Base-by-base conservation (phyloP, 2,888 invertebrate genomes). In the Apomyelois bistriatella region DNA sequence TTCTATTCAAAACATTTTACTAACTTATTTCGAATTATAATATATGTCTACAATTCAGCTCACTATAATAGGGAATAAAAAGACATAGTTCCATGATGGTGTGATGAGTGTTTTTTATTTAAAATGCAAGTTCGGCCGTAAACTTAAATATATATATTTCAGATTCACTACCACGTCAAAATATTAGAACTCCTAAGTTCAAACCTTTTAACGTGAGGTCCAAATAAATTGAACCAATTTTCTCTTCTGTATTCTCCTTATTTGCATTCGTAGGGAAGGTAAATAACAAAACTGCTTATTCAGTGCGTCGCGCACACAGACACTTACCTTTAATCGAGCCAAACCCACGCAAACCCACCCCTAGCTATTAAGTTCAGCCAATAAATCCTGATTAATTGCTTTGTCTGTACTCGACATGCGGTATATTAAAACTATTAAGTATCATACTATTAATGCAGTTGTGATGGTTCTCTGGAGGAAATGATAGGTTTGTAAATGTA, bases 311-410 rank as follows among this genome's bases (percentile, higher is more conserved):
- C 52, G 50, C 52, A 49, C 50, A 53, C 48, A 16, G n/a, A n/a
- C n/a, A n/a, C n/a, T n/a, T 48, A 55, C 49, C 48, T 47, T 13
- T 37, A 32, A 10, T 22, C 42, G 22, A 38, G 30, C 17, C 30
- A 28, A 30, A 10, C 13, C 53, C n/a, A n/a, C n/a, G n/a, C n/a
- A n/a, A n/a, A n/a, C n/a, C 48, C 61, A 47, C 58, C 61, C 62
- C 32, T 12, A 53, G 53, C 66, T 65, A 72, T 72, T 74, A 74
- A 74, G 64, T 68, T 67, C 61, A 59, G 64, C 65, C 70, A 70
- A 77, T 79, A 76, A 74, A 79, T 80, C 76, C 74, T 74, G 74
- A 78, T 79, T 79, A 76, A 76, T 76, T 72, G 71, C 72, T 68
- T 63, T 70, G 66, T 64, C 58, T 51, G 59, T 54, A 49, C 52